These are phyloP conservation scores for Shinisaurus crocodilurus DNA, from an alignment of 2,113 vertebrate species.

Conservation along the genomic window DNA sequence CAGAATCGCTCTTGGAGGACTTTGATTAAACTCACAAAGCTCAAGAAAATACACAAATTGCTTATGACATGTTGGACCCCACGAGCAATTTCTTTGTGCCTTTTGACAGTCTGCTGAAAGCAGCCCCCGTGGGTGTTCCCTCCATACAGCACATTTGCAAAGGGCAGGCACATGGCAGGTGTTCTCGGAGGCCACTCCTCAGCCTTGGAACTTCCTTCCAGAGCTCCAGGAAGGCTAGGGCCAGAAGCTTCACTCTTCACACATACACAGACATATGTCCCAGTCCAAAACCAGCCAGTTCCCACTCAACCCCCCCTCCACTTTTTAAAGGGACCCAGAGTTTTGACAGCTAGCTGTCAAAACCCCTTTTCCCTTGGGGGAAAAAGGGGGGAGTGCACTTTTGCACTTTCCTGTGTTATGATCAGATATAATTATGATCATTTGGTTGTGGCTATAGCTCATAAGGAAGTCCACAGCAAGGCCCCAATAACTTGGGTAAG, in stretches of 20 bases:
- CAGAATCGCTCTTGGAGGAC: neutral
- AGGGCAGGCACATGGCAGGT: neutral
- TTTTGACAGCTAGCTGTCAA: no score
- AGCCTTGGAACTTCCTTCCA: neutral
- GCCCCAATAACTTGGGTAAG: no score
- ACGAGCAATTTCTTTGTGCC: neutral
- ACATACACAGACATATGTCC: neutral
- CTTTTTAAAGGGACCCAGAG: no score
- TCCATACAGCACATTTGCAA: neutral
- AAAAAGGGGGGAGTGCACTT: no score
- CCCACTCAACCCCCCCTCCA: no score
- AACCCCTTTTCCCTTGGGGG: no score
- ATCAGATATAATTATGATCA: no score
- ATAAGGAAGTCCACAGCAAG: no score
- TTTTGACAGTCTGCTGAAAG: neutral
- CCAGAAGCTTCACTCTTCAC: neutral
- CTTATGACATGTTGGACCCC: neutral
- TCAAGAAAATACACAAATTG: conserved; percentile 2
- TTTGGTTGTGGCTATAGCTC: no score
- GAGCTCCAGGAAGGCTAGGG: neutral
- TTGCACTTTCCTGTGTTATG: no score
- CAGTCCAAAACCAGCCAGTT: no score
- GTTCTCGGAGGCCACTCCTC: neutral
- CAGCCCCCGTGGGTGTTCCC: neutral
- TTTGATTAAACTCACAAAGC: conserved; percentile 20